Evolutionary conservation across 2,113 vertebrate species (phyloP).

Genomic region (Copsychus sechellarum): DNA sequence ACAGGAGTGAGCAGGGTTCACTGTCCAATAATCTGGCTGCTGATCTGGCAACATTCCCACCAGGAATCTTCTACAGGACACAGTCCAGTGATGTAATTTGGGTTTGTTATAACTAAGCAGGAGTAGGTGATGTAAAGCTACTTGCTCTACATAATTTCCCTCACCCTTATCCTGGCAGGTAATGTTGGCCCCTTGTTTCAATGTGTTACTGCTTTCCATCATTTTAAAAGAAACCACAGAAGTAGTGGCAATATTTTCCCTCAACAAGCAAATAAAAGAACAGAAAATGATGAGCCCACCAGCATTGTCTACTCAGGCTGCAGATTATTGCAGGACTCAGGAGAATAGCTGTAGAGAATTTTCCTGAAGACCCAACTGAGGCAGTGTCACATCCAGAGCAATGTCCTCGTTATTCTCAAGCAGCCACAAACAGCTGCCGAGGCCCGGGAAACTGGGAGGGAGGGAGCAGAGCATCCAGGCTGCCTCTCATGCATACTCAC

Average conservation of each 20-base stretch:
- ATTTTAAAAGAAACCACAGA: neutral
- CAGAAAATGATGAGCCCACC: neutral
- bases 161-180: neutral
- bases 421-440: neutral
- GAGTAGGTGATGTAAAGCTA: neutral
- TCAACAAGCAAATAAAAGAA: conserved; percentile 1
- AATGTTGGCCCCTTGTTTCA: neutral
- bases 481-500: neutral
- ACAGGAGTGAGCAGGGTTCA: neutral
- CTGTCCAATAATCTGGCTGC: neutral
- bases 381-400: neutral
- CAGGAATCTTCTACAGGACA: neutral
- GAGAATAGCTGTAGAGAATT: neutral
- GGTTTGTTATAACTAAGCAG: neutral
- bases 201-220: neutral
- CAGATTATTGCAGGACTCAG: neutral
- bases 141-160: neutral
- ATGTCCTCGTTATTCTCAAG: neutral
- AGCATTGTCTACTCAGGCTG: neutral
- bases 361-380: neutral
- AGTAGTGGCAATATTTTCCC: neutral
- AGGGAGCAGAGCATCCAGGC: neutral
- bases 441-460: neutral
- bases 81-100: neutral
- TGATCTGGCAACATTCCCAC: neutral